Conservation (phyloP, 2,113 vertebrate genomes). For the Gnathonemus echidnorhynchus region DNA sequence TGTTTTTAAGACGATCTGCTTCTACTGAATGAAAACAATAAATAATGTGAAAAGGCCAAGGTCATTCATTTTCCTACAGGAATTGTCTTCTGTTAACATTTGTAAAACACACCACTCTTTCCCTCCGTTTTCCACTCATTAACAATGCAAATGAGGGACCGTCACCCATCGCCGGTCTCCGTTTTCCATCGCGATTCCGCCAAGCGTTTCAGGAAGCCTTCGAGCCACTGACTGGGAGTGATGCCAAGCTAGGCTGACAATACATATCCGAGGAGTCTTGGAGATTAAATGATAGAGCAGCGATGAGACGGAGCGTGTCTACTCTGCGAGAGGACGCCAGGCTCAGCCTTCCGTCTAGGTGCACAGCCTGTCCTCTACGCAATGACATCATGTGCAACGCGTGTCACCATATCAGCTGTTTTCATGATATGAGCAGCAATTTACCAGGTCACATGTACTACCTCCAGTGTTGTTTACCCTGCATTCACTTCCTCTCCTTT, state of each 20-base stretch:
- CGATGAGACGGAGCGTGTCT: neutral
- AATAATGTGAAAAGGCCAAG: neutral
- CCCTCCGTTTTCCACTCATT: neutral
- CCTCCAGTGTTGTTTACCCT: neutral
- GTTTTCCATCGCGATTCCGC: neutral
- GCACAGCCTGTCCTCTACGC: neutral
- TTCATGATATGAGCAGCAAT: neutral
- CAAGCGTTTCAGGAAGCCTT: neutral
- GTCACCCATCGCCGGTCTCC: neutral
- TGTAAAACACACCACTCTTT: neutral
- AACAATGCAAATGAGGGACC: neutral
- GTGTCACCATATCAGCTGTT: neutral
- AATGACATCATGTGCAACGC: neutral
- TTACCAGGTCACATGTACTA: neutral
- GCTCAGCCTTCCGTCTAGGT: neutral
- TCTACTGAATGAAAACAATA: neutral
- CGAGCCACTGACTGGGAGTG: neutral
- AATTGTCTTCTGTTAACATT: neutral
- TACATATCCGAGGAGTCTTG: neutral
- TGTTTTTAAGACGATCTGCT: neutral
- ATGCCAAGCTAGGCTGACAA: neutral
- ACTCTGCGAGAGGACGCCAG: neutral
- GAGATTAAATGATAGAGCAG: neutral
- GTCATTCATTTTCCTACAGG: neutral
- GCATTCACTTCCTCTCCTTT: neutral